phyloP scores from a whole-genome alignment of 1,140 invertebrate species.

The Drosophila orosa region DNA sequence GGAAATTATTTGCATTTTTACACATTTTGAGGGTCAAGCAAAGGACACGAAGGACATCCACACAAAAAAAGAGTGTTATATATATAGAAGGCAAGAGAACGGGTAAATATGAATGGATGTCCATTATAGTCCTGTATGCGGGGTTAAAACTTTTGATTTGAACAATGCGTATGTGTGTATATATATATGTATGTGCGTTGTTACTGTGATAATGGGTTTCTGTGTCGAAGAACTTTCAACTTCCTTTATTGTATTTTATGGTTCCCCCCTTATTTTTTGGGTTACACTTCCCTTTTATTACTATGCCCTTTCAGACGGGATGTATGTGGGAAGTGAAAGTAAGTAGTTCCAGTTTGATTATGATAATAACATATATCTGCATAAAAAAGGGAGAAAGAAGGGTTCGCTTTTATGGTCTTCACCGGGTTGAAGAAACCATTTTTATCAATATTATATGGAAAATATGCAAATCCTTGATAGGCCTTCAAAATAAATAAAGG shows the following conservation, averaged over 20 bases:
- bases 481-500: slow-evolving; percentile 34
- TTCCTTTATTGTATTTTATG: slow-evolving; percentile 82
- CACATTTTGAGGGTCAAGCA: slow-evolving; percentile 79
- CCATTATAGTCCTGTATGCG: slow-evolving; percentile 61
- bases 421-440: slow-evolving; percentile 24
- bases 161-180: slow-evolving; percentile 53
- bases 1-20: slow-evolving; percentile 82
- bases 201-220: slow-evolving; percentile 82
- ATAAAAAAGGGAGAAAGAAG: slow-evolving; percentile 23
- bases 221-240: slow-evolving; percentile 80
- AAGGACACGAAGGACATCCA: slow-evolving; percentile 61
- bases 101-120: slow-evolving; percentile 73
- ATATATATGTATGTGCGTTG: slow-evolving; percentile 48
- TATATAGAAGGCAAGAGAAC: neutral
- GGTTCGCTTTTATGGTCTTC: slow-evolving; percentile 27
- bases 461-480: slow-evolving; percentile 69
- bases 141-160: slow-evolving; percentile 78
- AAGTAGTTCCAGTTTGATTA: slow-evolving; percentile 59
- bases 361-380: slow-evolving; percentile 71
- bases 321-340: slow-evolving; percentile 31
- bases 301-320: slow-evolving; percentile 23
- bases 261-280: slow-evolving; percentile 40
- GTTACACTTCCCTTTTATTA: slow-evolving; percentile 36
- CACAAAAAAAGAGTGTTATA: slow-evolving; percentile 24
- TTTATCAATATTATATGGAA: slow-evolving; percentile 57